Percentiles rank a stretch among this genome's conserved stretches.
Conservation (phyloP, 2,888 invertebrate species). For the Pammene aurita region DNA sequence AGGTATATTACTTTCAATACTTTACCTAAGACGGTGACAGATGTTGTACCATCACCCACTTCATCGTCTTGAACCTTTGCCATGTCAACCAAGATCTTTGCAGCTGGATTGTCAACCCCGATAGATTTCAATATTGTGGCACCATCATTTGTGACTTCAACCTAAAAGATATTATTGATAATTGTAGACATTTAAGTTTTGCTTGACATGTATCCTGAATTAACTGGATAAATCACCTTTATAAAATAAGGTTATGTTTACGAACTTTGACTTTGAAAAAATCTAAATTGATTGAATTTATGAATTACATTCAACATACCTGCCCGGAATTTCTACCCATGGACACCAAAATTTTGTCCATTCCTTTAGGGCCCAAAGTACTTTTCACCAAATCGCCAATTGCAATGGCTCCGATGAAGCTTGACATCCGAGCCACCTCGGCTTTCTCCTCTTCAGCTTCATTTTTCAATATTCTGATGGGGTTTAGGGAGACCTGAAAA, state of each 20-base stretch:
- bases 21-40: constrained; percentile 94
- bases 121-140: constrained; percentile 98
- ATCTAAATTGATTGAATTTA: too few relatives aligned
- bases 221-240: too few relatives aligned
- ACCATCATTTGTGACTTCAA: constrained; percentile 99
- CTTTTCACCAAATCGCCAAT: constrained; percentile 99
- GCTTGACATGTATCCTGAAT: too few relatives aligned
- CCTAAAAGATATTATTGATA: constrained; percentile 64
- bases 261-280: too few relatives aligned
- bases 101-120: constrained; percentile 99
- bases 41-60: constrained; percentile 99
- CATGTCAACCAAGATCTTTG: constrained; percentile 99
- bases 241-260: constrained; percentile 38
- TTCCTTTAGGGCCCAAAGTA: constrained; percentile 99
- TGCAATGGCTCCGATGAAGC: constrained; percentile 99
- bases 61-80: constrained; percentile 99
- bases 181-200: too few relatives aligned
- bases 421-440: constrained; percentile 98
- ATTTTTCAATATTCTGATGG: constrained; percentile 95
- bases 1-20: constrained; percentile 23
- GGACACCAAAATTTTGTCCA: constrained; percentile 96
- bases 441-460: constrained; percentile 99
- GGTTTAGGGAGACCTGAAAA: constrained; percentile 92
- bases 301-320: constrained; percentile 52
- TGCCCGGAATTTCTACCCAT: constrained; percentile 90